Conservation (phyloP, 64 coral and sea anemone genomes). For the Porites lutea region DNA sequence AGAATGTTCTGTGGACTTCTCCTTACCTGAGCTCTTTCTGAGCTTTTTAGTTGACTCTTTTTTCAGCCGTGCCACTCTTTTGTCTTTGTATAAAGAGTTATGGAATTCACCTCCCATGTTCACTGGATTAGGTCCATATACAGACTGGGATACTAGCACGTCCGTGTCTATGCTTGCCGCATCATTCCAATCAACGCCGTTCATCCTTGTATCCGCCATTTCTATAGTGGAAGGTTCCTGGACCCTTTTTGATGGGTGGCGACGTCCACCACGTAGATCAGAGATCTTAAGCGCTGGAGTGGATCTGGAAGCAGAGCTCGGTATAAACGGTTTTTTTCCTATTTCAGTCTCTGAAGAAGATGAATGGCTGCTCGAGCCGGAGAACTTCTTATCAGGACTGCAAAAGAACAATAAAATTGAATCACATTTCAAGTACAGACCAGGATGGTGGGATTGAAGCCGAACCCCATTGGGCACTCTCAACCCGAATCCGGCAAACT, state of each 20-base stretch:
- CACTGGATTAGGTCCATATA: conserved; percentile 86
- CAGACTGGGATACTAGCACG: conserved; percentile 87
- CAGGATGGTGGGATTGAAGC: no score
- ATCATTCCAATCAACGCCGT: conserved; percentile 84
- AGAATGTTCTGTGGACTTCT: conserved; percentile 35
- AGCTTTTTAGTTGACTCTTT: conserved; percentile 90
- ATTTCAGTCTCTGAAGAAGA: conserved; percentile 29
- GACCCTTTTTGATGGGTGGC: neutral
- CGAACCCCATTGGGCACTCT: no score
- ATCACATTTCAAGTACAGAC: neutral
- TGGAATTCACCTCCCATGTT: conserved; percentile 97
- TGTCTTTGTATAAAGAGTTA: conserved; percentile 81
- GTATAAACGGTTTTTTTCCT: conserved; percentile 9
- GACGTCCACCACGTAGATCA: conserved; percentile 28
- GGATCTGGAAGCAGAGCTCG: conserved; percentile 39
- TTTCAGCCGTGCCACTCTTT: conserved; percentile 73
- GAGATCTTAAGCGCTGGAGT: conserved; percentile 67
- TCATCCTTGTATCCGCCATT: neutral
- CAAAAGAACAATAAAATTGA: neutral
- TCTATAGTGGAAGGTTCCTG: conserved; percentile 21
- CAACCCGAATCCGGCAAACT: no score
- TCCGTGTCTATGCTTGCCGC: conserved; percentile 92
- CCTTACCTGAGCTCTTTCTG: conserved; percentile 64
- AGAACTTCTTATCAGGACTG: conserved; percentile 28
- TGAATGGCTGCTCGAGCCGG: neutral